These are phyloP conservation scores for Xenopus borealis DNA, from an alignment of 2,113 vertebrate genomes.

Conservation along the genomic window DNA sequence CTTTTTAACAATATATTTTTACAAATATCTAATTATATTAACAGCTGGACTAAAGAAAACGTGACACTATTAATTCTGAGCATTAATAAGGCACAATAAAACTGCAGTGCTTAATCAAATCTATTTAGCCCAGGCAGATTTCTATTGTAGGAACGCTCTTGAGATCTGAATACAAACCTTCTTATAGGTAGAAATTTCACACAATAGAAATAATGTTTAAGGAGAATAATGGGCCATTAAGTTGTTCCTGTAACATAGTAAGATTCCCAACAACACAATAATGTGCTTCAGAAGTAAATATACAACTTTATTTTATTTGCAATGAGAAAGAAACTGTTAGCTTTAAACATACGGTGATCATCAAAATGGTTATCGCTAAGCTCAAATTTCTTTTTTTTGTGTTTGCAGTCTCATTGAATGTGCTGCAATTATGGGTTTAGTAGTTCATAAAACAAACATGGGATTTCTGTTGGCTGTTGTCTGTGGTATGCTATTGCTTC, in stretches of 20 bases:
- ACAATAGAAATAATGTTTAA: constrained; percentile 14
- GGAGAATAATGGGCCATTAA: constrained; percentile 19
- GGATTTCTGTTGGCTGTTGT: neutral
- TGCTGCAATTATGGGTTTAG: constrained; percentile 24
- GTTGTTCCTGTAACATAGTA: constrained; percentile 4
- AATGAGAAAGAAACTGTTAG: constrained; percentile 7
- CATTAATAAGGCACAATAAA: constrained; percentile 10
- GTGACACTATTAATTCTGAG: neutral
- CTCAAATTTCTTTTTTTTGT: constrained; percentile 3
- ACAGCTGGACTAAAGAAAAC: constrained; percentile 8
- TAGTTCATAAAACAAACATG: constrained; percentile 3
- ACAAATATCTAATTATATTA: neutral
- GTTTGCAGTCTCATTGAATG: constrained; percentile 1
- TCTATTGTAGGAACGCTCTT: constrained; percentile 1
- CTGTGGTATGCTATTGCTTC: constrained; percentile 18
- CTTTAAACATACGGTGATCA: constrained; percentile 19
- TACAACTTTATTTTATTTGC: constrained; percentile 9
- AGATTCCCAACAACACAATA: constrained; percentile 1
- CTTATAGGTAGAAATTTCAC: neutral
- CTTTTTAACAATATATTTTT: neutral
- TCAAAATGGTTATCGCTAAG: constrained; percentile 15
- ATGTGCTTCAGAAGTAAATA: constrained; percentile 23
- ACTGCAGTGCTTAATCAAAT: constrained; percentile 16
- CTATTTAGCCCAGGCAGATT: constrained; percentile 20
- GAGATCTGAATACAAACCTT: constrained; percentile 5